phyloP scores from a whole-genome alignment of 2,888 invertebrate species.

The Chymomyza amoena region DNA sequence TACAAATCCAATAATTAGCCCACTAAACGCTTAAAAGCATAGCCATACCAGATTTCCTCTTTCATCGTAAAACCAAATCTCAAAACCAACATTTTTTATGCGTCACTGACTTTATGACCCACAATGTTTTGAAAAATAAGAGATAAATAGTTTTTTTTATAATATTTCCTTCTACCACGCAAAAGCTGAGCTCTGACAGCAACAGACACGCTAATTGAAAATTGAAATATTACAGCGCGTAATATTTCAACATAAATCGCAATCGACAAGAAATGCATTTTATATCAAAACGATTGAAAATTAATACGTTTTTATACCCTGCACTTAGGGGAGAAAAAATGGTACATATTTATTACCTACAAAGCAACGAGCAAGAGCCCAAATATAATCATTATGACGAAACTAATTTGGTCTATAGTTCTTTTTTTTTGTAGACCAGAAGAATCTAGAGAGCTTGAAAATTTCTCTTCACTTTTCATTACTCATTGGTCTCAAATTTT shows the following conservation, averaged over 20 bases:
- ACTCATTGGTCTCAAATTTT: too few relatives aligned
- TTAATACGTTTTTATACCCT: constrained; percentile 41
- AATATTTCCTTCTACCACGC: constrained; percentile 39
- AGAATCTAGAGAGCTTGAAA: too few relatives aligned
- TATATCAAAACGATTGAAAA: constrained; percentile 44
- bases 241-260: constrained; percentile 52
- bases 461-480: too few relatives aligned
- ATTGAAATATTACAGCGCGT: constrained; percentile 64
- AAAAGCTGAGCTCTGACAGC: constrained; percentile 20
- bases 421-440: too few relatives aligned
- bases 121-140: constrained; percentile 39
- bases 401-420: too few relatives aligned
- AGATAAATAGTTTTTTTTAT: not conserved
- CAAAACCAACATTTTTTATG: constrained; percentile 25
- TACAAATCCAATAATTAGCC: not conserved
- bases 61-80: constrained; percentile 6
- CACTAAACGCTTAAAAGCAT: not conserved
- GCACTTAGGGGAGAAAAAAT: too few relatives aligned
- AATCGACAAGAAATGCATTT: constrained; percentile 29
- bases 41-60: not conserved
- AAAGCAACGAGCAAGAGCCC: too few relatives aligned
- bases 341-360: too few relatives aligned
- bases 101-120: constrained; percentile 64
- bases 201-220: constrained; percentile 54
- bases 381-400: too few relatives aligned